Base-by-base conservation (phyloP, 2,888 invertebrate genomes). In the Pelosia muscerda region DNA sequence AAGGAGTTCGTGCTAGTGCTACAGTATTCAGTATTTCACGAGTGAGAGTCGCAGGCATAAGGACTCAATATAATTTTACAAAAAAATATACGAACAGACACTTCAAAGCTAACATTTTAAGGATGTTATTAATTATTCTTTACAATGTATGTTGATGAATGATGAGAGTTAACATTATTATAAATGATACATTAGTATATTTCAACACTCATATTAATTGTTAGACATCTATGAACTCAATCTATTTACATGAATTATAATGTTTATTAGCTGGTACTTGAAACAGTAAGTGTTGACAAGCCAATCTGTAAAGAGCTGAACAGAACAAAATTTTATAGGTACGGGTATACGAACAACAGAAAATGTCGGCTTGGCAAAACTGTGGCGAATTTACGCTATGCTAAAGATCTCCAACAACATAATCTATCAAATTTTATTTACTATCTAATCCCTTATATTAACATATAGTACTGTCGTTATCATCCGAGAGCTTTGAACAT, bases 271-370 rank as follows among this genome's bases (percentile, higher is more conserved):
- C 15, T 49, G 49, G 54, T 13, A 38, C 55, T 70, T 62, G 11
- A 42, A 15, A 34, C 2, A 19, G 6, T 53, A 58, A 53, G 61
- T 55, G 23, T 42, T 65, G 69, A 68, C 26, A 75, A 79, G 74
- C 81, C 72, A 76, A 74, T 74, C 74, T 69, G 42, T 63, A 71
- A 72, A 71, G 78, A 71, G 76, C 68, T 67, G 73, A 65, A 75
- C 55, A 59, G 64, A 71, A 73, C 57, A 74, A 23, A 78, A 74
- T 77, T 31, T 76, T 8, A 8, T 42, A 57, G 68, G 68, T 28
- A 59, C 69, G 57, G 57, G 53, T 63, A 70, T 67, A 64, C 65
- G 63, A 63, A 76, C 66, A 79, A 72, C 74, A 62, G 75, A 53
- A 53, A 63, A 54, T 22, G 11, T 42, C 13, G 65, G 59, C 72